Evolutionary conservation across 92 coral and sea anemone species (phyloP).

Genomic region (Porites rus): DNA sequence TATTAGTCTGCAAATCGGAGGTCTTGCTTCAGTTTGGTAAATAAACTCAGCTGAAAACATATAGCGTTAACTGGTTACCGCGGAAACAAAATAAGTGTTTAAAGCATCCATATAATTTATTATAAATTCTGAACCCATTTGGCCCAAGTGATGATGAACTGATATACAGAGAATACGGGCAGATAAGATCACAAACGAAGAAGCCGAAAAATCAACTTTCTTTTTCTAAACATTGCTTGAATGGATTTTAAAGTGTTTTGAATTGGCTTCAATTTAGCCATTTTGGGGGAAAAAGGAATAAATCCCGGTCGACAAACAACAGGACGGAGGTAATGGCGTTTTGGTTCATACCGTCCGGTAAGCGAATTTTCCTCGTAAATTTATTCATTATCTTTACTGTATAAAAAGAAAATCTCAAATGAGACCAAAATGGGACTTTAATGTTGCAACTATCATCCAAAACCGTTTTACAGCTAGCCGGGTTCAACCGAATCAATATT

Average conservation of each 20-base stretch:
- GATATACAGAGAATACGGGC: not conserved
- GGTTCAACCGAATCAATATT: no score
- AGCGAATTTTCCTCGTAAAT: not conserved
- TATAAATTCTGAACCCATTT: not conserved
- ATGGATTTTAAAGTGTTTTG: not conserved
- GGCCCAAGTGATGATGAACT: not conserved
- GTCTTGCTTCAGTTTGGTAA: not conserved
- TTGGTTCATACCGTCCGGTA: slow-evolving; percentile 38
- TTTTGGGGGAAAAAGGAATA: no score
- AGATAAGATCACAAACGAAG: not conserved
- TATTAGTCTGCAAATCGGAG: not conserved
- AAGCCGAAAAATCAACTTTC: not conserved
- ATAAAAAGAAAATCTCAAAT: not conserved
- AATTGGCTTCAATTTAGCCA: not conserved
- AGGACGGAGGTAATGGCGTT: slow-evolving; percentile 2
- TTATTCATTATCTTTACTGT: not conserved
- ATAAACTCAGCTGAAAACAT: slow-evolving; percentile 6
- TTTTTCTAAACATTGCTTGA: not conserved
- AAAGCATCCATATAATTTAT: slow-evolving; percentile 28
- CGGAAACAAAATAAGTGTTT: slow-evolving; percentile 19
- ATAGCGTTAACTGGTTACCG: slow-evolving; percentile 17
- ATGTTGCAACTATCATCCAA: not conserved
- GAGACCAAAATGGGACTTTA: not conserved
- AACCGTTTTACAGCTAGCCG: no score
- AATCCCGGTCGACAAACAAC: not conserved